Base-by-base conservation (phyloP, 2,888 invertebrate species). In the Bombylius major region DNA sequence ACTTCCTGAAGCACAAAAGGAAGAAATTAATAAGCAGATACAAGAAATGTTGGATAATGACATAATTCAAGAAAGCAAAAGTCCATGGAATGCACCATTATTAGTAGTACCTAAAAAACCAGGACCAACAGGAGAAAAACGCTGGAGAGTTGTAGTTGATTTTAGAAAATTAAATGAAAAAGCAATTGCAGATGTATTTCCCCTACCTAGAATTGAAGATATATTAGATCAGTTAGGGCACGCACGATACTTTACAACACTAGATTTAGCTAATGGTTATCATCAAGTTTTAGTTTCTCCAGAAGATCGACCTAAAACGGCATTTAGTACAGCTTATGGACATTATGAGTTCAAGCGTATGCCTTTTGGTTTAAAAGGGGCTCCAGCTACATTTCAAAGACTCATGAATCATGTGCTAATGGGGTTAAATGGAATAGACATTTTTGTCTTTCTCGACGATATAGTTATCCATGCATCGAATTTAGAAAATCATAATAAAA, bases 361-460 rank as follows among this genome's bases (percentile, higher is more conserved):
- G 67, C 68, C 68, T 1, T 69, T 72, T 57, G 71, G 67, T 4
- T 64, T 74, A 11, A 69, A 67, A 62, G 69, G 69, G 54, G 69
- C 71, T 1, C 73, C 75, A 0, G 65, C 66, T 0, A 70, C 69
- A 0, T 71, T 73, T 50, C 70, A 71, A 61, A 50, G 69, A 5
- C 56, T 68, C 48, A 73, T 72, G 70, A 66, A 70, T 50, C 64
- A 62, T 48, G 63, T 72, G 0, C 55, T 72, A 13, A 65, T 60
- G n/a, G n/a, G n/a, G n/a, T n/a, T n/a, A n/a, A n/a, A n/a, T n/a
- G 67, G 67, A 0, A 55, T 33, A 4, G 5, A 53, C n/a, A 54
- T 58, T 54, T 53, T 59, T 42, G 42, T 52, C 13, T 58, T 59
- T 42, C 12, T 59, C 0, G 56, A 59, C 36, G 56, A 59, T 39